These are phyloP conservation scores for Oreohelix idahoensis DNA, from an alignment of 1,140 invertebrate species.

Conservation along the genomic window DNA sequence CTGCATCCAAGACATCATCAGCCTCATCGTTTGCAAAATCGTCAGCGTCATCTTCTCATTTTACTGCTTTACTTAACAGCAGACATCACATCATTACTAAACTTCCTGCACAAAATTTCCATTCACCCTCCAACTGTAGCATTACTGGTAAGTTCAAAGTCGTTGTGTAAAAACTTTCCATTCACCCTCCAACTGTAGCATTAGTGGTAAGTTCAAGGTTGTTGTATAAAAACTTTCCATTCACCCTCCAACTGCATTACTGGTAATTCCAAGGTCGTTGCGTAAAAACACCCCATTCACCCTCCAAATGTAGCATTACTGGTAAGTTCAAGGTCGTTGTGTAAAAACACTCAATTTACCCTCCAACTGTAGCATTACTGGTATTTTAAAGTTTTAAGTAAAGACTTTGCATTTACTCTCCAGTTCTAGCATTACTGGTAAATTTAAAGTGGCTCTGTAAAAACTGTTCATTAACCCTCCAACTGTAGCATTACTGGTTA, in stretches of 20 bases:
- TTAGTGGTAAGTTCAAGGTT: conserved; percentile 51
- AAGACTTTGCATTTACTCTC: no score
- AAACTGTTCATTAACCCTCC: no score
- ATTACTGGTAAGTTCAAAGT: conserved; percentile 52
- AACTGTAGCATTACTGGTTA: conserved; percentile 59
- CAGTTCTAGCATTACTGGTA: no score
- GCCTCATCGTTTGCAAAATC: conserved; percentile 22
- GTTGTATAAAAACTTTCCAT: conserved; percentile 43
- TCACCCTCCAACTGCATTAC: conserved; percentile 55
- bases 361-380: conserved; percentile 59
- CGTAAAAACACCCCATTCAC: conserved; percentile 45
- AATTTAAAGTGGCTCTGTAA: no score
- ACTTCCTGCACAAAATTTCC: conserved; percentile 50
- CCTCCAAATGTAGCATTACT: no score
- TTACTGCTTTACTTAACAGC: conserved; percentile 34
- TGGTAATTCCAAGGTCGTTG: conserved; percentile 46
- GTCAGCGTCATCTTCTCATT: conserved; percentile 7
- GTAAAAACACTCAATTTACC: conserved; percentile 46
- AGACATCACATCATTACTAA: conserved; percentile 57
- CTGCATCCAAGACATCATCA: conserved; percentile 18
- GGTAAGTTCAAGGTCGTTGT: conserved; percentile 45
- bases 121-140: conserved; percentile 55
- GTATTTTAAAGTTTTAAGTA: conserved; percentile 41
- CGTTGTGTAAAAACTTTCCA: conserved; percentile 43
- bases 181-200: conserved; percentile 55